phyloP scores from a whole-genome alignment of 2,113 vertebrate genomes.

The Kryptolebias marmoratus region DNA sequence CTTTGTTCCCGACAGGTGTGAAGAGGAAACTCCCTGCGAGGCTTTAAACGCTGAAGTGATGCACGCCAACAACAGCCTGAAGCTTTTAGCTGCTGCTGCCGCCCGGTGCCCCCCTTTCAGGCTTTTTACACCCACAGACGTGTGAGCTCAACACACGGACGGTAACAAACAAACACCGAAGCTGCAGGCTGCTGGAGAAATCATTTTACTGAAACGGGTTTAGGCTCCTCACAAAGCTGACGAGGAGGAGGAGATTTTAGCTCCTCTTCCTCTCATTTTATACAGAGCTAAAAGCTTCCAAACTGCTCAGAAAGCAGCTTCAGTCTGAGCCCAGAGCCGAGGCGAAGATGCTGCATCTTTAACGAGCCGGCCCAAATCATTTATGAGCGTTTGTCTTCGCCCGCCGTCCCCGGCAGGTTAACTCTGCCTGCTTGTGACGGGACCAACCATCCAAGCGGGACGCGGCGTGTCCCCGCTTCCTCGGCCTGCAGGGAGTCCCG shows the following conservation, averaged over 20 bases:
- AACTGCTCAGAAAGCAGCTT: no score
- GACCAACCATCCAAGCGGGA: conserved; percentile 68
- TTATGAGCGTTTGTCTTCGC: conserved; percentile 72
- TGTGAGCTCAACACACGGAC: conserved; percentile 45
- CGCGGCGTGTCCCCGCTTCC: conserved; percentile 64
- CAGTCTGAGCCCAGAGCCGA: no score
- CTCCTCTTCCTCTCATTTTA: no score
- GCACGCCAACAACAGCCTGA: conserved; percentile 32
- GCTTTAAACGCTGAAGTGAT: conserved; percentile 38
- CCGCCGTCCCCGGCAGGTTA: conserved; percentile 48
- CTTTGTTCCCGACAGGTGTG: background rate
- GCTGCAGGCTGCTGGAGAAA: background rate
- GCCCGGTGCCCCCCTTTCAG: conserved; percentile 1
- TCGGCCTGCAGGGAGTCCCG: conserved; percentile 4
- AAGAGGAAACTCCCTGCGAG: conserved; percentile 9
- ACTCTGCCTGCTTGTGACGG: conserved; percentile 63
- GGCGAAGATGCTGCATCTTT: background rate
- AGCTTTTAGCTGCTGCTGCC: conserved; percentile 62
- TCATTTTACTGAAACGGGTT: background rate
- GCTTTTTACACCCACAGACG: conserved; percentile 68
- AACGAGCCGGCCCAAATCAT: conserved; percentile 50
- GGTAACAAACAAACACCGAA: conserved; percentile 57
- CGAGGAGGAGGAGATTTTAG: background rate
- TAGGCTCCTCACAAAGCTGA: background rate
- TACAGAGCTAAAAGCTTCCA: no score